Evolutionary conservation across 2,888 invertebrate genomes (phyloP).

Genomic region (Pseudococcus viburni): DNA sequence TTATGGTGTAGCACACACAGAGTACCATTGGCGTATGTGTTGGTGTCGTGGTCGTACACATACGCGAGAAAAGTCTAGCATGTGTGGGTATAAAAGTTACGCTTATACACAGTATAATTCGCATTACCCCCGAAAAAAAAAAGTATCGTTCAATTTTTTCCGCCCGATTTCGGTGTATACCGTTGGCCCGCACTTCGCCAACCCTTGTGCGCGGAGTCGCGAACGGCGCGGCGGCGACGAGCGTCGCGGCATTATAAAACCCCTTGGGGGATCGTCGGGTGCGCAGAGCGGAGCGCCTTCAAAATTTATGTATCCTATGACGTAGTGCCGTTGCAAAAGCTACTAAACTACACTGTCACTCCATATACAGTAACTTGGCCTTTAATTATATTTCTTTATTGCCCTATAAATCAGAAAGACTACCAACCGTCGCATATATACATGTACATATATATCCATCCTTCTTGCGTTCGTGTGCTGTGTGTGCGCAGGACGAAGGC

Average conservation of each 20-base stretch:
- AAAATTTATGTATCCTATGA: conserved; percentile 67
- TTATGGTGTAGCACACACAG: conserved; percentile 42
- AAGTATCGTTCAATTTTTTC: conserved; percentile 65
- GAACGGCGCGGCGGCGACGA: not conserved
- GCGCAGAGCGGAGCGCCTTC: conserved; percentile 61
- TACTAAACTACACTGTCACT: conserved; percentile 59
- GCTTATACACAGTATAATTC: conserved; percentile 52
- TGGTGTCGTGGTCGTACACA: not conserved
- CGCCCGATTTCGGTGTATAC: conserved; percentile 60
- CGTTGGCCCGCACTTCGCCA: not conserved
- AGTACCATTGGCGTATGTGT: conserved; percentile 11
- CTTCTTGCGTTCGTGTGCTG: not conserved
- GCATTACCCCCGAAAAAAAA: conserved; percentile 59
- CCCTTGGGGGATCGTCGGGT: conserved; percentile 60
- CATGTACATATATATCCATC: not conserved
- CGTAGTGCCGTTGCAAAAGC: conserved; percentile 67
- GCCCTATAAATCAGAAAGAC: conserved; percentile 67
- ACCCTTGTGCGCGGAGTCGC: not conserved
- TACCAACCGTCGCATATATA: conserved; percentile 61
- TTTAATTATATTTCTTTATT: conserved; percentile 67
- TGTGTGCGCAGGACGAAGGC: not conserved
- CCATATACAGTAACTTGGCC: conserved; percentile 66
- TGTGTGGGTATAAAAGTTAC: conserved; percentile 21
- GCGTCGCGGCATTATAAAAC: conserved; percentile 57
- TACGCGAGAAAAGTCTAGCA: not conserved